Conservation (phyloP, 2,113 vertebrate species). For the Tyto alba region DNA sequence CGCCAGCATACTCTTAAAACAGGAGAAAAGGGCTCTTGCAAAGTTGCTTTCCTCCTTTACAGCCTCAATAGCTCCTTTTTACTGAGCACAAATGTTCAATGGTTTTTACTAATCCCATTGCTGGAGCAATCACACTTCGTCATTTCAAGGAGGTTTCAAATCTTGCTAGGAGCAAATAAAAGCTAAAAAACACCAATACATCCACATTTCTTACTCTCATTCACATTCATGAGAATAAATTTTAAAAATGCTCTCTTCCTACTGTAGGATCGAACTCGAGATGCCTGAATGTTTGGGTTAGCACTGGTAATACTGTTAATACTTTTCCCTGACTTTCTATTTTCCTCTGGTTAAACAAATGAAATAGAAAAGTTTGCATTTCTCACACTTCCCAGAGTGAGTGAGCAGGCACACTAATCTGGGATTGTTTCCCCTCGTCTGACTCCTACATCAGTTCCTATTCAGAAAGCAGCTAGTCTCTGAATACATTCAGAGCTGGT, state of each 20-base stretch:
- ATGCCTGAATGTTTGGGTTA: background rate
- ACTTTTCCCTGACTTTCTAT: background rate
- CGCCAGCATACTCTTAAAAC: background rate
- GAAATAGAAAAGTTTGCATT: background rate
- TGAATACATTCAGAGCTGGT: slow-evolving; percentile 28
- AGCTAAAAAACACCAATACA: background rate
- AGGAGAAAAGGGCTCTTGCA: background rate
- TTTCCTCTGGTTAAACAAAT: background rate
- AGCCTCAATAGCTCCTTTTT: background rate
- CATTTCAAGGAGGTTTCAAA: background rate
- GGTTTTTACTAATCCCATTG: background rate
- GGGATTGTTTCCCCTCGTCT: slow-evolving; percentile 25
- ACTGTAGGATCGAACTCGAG: background rate
- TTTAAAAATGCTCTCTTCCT: background rate
- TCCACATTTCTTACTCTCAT: background rate
- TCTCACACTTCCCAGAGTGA: background rate
- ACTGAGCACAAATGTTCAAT: background rate
- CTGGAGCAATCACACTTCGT: background rate
- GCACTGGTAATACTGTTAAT: background rate
- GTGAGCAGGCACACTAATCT: background rate
- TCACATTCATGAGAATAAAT: background rate
- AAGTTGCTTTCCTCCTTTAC: background rate
- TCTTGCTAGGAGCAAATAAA: background rate
- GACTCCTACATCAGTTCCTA: slow-evolving; percentile 17
- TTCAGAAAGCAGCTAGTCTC: slow-evolving; percentile 30